A percentile compares a stretch with the other conserved stretches of the same genome.
Conservation (phyloP, 2,888 invertebrate species). For the Villa cingulata region DNA sequence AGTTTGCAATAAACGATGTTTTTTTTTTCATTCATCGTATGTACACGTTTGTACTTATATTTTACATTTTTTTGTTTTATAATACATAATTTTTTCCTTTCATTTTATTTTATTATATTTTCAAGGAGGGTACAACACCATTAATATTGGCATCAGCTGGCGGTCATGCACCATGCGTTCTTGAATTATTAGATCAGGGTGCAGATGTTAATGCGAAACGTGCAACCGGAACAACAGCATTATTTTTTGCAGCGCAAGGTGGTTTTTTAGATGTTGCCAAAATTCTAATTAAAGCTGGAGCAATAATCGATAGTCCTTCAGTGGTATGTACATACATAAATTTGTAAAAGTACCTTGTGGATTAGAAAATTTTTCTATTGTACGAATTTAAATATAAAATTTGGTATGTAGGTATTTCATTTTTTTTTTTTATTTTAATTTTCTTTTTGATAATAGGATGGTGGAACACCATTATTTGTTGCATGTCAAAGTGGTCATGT, state of each 20-base stretch:
- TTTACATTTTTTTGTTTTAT: too few relatives aligned
- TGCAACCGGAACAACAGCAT: constrained; percentile 81
- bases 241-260: constrained; percentile 90
- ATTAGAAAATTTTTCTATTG: constrained; percentile 6
- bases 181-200: constrained; percentile 77
- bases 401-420: background rate
- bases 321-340: constrained; percentile 42
- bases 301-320: constrained; percentile 63
- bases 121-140: constrained; percentile 89
- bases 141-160: constrained; percentile 83
- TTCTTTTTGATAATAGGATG: constrained; percentile 50
- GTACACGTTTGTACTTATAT: too few relatives aligned
- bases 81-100: too few relatives aligned
- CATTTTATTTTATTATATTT: constrained; percentile 10
- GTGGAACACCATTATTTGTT: constrained; percentile 88
- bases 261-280: constrained; percentile 74
- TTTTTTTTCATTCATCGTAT: too few relatives aligned
- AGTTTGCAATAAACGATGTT: too few relatives aligned
- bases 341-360: too few relatives aligned
- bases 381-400: background rate
- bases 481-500: constrained; percentile 83
- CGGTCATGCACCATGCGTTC: constrained; percentile 76
- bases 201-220: constrained; percentile 76
- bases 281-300: constrained; percentile 63
- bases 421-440: constrained; percentile 7